Conservation (phyloP, 2,113 vertebrate species). For the Sebastes schlegelii region DNA sequence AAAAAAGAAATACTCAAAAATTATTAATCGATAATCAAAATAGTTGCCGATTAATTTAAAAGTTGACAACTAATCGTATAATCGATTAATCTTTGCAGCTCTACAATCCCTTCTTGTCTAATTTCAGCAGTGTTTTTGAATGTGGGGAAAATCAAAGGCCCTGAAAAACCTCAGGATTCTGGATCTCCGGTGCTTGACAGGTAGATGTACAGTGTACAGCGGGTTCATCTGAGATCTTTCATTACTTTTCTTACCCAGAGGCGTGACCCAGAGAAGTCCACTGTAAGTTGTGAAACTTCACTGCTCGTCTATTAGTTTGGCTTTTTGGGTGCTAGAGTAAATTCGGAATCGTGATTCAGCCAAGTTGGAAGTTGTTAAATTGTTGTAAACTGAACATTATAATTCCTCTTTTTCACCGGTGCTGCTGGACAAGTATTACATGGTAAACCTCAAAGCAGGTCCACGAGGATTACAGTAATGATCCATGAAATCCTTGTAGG, state of each 20-base stretch:
- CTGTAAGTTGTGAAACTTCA: slow-evolving; percentile 33
- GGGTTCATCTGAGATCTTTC: neutral
- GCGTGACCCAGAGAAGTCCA: neutral
- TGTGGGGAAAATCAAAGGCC: neutral
- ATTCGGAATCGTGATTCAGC: neutral
- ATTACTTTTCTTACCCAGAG: neutral
- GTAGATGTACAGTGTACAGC: neutral
- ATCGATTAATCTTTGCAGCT: too few species aligned
- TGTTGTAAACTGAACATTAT: neutral
- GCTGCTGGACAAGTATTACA: neutral
- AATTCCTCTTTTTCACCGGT: neutral
- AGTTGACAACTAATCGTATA: too few species aligned
- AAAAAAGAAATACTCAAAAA: too few species aligned
- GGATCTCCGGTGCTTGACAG: neutral
- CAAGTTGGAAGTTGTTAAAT: neutral
- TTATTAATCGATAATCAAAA: too few species aligned
- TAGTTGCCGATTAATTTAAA: too few species aligned
- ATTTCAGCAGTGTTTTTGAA: neutral
- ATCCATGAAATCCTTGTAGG: slow-evolving; percentile 14
- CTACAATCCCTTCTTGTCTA: neutral
- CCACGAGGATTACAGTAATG: slow-evolving; percentile 24
- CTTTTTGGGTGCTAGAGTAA: neutral
- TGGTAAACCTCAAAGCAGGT: slow-evolving; percentile 3
- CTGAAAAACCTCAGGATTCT: neutral
- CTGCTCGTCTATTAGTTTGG: neutral